Conservation (phyloP, 2,888 invertebrate genomes). For the Acanthopleura granulata region DNA sequence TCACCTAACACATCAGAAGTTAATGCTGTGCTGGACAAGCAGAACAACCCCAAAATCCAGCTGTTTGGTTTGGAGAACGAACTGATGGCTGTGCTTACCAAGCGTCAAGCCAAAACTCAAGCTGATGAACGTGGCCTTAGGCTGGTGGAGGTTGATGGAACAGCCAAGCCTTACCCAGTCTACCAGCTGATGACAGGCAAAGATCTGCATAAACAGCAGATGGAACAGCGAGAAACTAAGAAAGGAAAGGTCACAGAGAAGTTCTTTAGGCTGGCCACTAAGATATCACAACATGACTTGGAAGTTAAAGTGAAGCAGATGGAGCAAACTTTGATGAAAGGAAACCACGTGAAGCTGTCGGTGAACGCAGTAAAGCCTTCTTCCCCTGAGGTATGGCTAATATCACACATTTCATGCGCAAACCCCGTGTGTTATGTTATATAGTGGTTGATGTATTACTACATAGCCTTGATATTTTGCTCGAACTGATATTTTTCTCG, state of each 20-base stretch:
- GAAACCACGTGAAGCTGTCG: constrained; percentile 24
- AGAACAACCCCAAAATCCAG: not conserved
- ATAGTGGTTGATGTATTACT: too few species aligned
- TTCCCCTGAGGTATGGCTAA: not conserved
- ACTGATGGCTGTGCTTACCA: constrained; percentile 6
- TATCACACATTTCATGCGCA: not conserved
- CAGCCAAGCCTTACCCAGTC: not conserved
- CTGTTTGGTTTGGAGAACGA: constrained; percentile 12
- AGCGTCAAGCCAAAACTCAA: not conserved
- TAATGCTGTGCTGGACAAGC: too few species aligned
- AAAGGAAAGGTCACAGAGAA: constrained; percentile 28
- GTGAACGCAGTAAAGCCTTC: not conserved
- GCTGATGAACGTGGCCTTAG: not conserved
- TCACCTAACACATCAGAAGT: too few species aligned
- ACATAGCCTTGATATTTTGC: too few species aligned
- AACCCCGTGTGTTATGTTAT: too few species aligned
- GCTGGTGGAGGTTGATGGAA: constrained; percentile 2
- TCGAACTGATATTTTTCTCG: too few species aligned
- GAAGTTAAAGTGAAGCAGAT: constrained; percentile 29
- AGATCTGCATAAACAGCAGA: constrained; percentile 22
- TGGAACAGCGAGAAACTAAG: constrained; percentile 22
- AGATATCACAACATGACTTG: constrained; percentile 32
- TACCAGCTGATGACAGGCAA: constrained; percentile 28
- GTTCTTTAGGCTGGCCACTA: constrained; percentile 24
- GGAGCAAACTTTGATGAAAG: constrained; percentile 23